Percentiles rank a stretch among this genome's conserved stretches.
Conservation (phyloP, 2,113 vertebrate species). For the Eidolon helvum region DNA sequence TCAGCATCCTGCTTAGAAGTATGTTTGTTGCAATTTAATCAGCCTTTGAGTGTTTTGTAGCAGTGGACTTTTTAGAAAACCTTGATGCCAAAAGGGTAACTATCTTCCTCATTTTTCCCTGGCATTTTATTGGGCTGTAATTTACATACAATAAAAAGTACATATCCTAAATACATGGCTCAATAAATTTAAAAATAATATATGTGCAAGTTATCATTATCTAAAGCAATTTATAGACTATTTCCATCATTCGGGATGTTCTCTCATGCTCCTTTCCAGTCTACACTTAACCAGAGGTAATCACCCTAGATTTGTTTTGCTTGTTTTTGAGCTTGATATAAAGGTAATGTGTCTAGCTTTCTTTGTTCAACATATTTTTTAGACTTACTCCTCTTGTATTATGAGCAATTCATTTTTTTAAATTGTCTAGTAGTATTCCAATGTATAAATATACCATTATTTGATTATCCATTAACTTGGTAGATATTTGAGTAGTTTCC, state of each 20-base stretch:
- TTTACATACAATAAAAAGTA: not conserved
- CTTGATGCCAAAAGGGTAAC: not conserved
- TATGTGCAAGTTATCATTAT: not conserved
- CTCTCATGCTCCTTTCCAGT: not conserved
- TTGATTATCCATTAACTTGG: not conserved
- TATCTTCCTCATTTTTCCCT: not conserved
- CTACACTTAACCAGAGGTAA: not conserved
- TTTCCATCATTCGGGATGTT: not conserved
- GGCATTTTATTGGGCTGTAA: not conserved
- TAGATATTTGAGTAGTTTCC: not conserved
- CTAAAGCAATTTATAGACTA: not conserved
- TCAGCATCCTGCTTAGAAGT: not conserved
- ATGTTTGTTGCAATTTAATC: not conserved
- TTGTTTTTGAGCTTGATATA: not conserved
- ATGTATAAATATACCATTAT: not conserved
- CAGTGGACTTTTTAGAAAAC: not conserved
- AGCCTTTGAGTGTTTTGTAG: not conserved
- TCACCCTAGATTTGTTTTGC: not conserved
- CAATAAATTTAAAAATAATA: not conserved
- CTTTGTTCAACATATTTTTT: not conserved
- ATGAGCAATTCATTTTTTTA: not conserved
- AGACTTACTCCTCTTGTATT: not conserved
- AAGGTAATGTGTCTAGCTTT: not conserved
- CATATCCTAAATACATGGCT: not conserved
- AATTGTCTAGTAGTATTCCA: not conserved